Conservation (phyloP, 2,888 invertebrate genomes). For the Drosophila ezoana region DNA sequence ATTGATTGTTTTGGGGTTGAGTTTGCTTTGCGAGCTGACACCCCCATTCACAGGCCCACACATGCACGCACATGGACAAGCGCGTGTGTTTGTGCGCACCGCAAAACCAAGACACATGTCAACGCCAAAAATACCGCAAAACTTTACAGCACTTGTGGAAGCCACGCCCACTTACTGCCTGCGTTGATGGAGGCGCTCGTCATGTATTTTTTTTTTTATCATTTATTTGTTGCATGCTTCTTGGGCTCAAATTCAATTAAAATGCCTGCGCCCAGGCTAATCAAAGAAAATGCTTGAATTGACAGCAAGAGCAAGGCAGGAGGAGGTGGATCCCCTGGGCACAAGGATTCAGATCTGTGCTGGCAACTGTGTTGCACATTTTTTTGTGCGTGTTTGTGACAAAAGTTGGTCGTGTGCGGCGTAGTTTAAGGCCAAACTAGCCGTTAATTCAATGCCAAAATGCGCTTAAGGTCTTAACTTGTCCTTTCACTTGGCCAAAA, state of each 20-base stretch:
- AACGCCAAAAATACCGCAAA: constrained; percentile 59
- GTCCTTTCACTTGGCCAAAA: constrained; percentile 30
- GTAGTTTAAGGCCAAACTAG: constrained; percentile 45
- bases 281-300: constrained; percentile 54
- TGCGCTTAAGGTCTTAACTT: constrained; percentile 64
- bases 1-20: constrained; percentile 69
- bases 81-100: background rate
- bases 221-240: constrained; percentile 53
- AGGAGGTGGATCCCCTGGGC: too few relatives aligned
- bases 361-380: constrained; percentile 10
- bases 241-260: constrained; percentile 65
- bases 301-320: background rate
- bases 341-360: constrained; percentile 9
- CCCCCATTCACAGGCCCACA: constrained; percentile 1
- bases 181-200: constrained; percentile 7
- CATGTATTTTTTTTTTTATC: constrained; percentile 29
- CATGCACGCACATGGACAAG: constrained; percentile 2
- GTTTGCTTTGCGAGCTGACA: constrained; percentile 31
- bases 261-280: constrained; percentile 59
- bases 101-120: constrained; percentile 64
- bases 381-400: constrained; percentile 52
- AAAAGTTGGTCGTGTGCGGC: constrained; percentile 50
- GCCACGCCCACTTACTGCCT: constrained; percentile 21
- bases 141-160: constrained; percentile 59
- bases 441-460: constrained; percentile 61